These are phyloP conservation scores for Drosophila hamatofila DNA, from an alignment of 2,888 invertebrate species.

Conservation along the genomic window DNA sequence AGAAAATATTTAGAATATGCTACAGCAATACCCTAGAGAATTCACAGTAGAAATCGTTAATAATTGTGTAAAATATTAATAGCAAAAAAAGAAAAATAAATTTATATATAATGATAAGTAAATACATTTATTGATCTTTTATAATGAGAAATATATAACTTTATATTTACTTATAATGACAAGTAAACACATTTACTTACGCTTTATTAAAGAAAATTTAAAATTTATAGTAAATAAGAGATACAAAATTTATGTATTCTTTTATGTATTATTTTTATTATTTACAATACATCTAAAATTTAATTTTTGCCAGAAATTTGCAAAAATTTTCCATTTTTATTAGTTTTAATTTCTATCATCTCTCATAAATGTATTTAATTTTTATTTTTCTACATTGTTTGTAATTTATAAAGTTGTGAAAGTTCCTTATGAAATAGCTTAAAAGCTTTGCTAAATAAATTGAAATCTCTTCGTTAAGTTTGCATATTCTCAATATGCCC, in stretches of 20 bases:
- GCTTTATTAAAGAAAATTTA: too few species aligned
- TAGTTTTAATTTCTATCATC: too few species aligned
- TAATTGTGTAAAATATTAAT: not conserved
- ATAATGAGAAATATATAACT: not conserved
- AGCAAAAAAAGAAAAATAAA: not conserved
- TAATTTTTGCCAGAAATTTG: too few species aligned
- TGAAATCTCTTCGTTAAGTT: not conserved
- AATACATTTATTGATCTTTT: not conserved
- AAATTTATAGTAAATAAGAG: too few species aligned
- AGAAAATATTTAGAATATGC: constrained; percentile 6
- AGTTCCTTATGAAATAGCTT: not conserved
- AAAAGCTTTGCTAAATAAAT: not conserved
- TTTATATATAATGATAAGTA: not conserved
- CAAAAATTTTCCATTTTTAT: too few species aligned
- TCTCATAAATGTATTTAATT: not conserved
- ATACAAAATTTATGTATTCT: too few species aligned
- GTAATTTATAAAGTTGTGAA: not conserved
- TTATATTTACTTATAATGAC: not conserved
- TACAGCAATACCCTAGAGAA: constrained; percentile 30
- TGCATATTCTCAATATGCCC: constrained; percentile 2
- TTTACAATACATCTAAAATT: too few species aligned
- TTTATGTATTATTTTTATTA: too few species aligned
- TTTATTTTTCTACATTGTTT: not conserved
- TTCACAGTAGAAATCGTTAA: not conserved
- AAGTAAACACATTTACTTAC: too few species aligned